Evolutionary conservation across 1,140 invertebrate genomes (phyloP).

Genomic region (Helicorthomorpha holstii): DNA sequence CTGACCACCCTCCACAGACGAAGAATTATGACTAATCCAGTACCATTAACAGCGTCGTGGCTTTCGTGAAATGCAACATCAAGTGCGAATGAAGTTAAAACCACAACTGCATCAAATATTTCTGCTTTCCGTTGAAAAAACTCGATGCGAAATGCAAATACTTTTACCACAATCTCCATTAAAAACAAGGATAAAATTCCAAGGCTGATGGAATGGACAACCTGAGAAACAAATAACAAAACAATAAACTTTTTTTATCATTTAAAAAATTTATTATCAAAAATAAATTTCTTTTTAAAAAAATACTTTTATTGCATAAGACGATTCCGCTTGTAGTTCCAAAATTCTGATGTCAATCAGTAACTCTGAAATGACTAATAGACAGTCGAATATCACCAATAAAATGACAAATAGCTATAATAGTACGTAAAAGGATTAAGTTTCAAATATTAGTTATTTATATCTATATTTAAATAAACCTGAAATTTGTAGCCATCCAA

Average conservation of each 20-base stretch:
- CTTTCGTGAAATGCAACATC: slow-evolving; percentile 21
- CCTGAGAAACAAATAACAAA: no score
- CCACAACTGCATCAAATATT: slow-evolving; percentile 26
- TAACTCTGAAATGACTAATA: slow-evolving; percentile 23
- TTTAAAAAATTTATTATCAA: no score
- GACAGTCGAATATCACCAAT: slow-evolving; percentile 23
- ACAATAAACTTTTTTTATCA: no score
- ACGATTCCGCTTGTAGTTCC: slow-evolving; percentile 10
- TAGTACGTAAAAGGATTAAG: not conserved
- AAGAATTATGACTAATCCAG: slow-evolving; percentile 23
- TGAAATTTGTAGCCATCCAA: slow-evolving; percentile 24
- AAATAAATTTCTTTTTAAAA: no score
- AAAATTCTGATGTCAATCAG: slow-evolving; percentile 23
- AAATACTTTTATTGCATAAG: not conserved
- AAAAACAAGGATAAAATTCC: slow-evolving; percentile 23
- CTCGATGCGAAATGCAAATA: slow-evolving; percentile 22
- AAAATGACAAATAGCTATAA: slow-evolving; percentile 19
- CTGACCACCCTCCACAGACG: slow-evolving; percentile 24
- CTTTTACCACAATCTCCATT: slow-evolving; percentile 22
- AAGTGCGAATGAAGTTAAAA: slow-evolving; percentile 25
- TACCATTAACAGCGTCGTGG: slow-evolving; percentile 12
- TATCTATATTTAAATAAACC: no score
- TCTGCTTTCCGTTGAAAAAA: slow-evolving; percentile 27
- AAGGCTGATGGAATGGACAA: slow-evolving; percentile 23
- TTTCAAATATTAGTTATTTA: no score